Evolutionary conservation across 2,113 vertebrate genomes (phyloP), one percentile per base, ranked within the genome.

Genomic region (Siniperca knerii): DNA sequence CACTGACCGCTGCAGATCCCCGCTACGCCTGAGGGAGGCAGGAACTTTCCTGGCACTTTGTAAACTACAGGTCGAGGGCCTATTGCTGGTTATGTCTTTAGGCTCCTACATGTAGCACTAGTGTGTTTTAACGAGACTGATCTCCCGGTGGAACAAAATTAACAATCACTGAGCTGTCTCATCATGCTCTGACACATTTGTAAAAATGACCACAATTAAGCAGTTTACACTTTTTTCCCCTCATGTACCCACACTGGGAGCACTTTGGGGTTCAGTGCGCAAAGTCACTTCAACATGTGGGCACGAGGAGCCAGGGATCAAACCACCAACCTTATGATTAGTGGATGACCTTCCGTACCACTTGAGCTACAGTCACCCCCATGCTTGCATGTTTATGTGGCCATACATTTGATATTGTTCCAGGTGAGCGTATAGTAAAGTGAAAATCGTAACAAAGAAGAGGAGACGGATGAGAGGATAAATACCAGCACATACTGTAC

Each of bases 11-110:
- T 0, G 71, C 85, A 73, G 96, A 96, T 54, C 89, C 88, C 35
- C 77, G 79, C 25, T 95, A 94, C 21, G 91, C 93, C 76, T 95
- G 88, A 95, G 25, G 23, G 29, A 33, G 42, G 21, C 33, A 3
- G 37, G 6, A 64, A 11, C 60, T 79, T 25, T 37, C 23, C 18
- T 13, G 18, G 11, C 10, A 23, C 60, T 89, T 75, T 71, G n/a
- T 73, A 62, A 71, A 42, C 46, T 75, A 68, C 2, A 15, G 68
- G 61, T 62, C 6, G 15, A 13, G n/a, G 35, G 46, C 48, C 60
- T 35, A 15, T n/a, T n/a, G n/a, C 23, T 66, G 67, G 18, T n/a
- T 4, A 2, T 33, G n/a, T 50, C 54, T 74, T 65, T 9, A 5
- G n/a, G 16, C 60, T 78, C 66, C 18, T 52, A 62, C 20, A 54